These are phyloP conservation scores for Gymnarchus niloticus DNA, from an alignment of 2,113 vertebrate genomes.

Conservation along the genomic window DNA sequence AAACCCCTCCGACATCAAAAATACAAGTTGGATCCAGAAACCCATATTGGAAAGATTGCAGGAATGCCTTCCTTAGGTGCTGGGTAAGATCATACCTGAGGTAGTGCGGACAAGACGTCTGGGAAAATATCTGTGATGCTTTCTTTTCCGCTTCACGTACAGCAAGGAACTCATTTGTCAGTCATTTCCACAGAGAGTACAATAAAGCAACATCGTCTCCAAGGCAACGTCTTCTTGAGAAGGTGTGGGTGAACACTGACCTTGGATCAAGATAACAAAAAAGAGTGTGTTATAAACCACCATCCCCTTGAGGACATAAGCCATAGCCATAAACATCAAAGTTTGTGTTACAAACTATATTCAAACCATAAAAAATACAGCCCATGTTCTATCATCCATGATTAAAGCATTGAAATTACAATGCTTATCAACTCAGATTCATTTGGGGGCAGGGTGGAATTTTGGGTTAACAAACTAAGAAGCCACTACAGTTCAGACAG, in stretches of 20 bases:
- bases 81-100: constrained; percentile 58
- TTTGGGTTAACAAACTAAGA: neutral
- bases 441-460: neutral
- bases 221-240: constrained; percentile 40
- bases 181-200: constrained; percentile 41
- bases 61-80: constrained; percentile 56
- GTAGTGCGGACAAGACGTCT: constrained; percentile 27
- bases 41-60: constrained; percentile 66
- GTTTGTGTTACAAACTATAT: neutral
- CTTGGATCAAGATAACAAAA: constrained; percentile 44
- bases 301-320: neutral
- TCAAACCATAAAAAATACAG: neutral
- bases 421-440: neutral
- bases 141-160: constrained; percentile 38
- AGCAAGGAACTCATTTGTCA: constrained; percentile 25
- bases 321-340: neutral
- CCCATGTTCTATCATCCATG: neutral
- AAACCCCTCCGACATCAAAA: constrained; percentile 61
- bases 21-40: constrained; percentile 66
- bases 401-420: neutral
- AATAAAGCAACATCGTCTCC: constrained; percentile 41
- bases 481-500: neutral
- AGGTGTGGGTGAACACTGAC: constrained; percentile 44
- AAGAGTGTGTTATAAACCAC: neutral
- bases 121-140: constrained; percentile 16